A percentile compares a stretch with the other conserved stretches of the same genome.
phyloP scores from a whole-genome alignment of 2,888 invertebrate species.

The Tachina grossa region DNA sequence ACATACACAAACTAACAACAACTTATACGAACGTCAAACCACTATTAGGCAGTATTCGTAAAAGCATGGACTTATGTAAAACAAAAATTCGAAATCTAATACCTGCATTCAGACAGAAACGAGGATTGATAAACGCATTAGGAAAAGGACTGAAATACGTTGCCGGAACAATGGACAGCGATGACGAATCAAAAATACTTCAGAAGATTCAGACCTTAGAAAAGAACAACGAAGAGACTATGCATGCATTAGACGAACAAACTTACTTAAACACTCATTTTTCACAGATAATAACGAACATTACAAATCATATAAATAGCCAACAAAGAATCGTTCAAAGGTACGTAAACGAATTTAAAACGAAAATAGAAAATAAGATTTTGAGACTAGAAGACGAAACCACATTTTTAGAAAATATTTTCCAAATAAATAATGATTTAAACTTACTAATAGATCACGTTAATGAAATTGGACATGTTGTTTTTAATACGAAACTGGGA shows the following conservation, averaged over 20 bases:
- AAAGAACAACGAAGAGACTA: too few species aligned
- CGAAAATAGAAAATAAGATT: neutral
- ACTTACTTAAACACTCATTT: too few species aligned
- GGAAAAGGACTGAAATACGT: too few species aligned
- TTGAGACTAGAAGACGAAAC: constrained; percentile 1
- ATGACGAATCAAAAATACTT: too few species aligned
- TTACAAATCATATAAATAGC: too few species aligned
- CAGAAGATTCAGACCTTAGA: too few species aligned
- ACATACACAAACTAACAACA: neutral
- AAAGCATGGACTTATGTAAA: neutral
- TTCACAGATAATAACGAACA: too few species aligned
- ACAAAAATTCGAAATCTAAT: neutral
- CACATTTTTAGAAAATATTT: neutral
- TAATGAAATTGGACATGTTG: neutral
- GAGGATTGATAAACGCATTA: too few species aligned
- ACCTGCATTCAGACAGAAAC: too few species aligned
- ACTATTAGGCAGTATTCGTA: neutral
- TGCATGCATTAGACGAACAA: too few species aligned
- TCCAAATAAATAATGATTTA: neutral
- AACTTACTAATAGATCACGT: neutral
- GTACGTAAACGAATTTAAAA: neutral
- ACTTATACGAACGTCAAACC: neutral
- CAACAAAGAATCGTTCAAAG: neutral
- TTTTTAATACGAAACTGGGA: neutral
- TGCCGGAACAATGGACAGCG: too few species aligned